Conservation (phyloP, 1,140 invertebrate species). For the Drosophila neocordata region DNA sequence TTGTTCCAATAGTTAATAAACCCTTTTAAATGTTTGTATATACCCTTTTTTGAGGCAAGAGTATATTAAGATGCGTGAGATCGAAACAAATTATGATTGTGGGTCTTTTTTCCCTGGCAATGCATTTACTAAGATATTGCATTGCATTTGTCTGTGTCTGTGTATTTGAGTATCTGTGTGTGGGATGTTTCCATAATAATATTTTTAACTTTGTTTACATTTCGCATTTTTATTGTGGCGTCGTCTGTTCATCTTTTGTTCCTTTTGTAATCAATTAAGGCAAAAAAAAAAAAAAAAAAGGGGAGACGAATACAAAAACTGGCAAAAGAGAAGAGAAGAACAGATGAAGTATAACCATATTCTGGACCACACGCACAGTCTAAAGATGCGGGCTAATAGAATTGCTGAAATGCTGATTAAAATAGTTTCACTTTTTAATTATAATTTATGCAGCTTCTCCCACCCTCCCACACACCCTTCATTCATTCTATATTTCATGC, state of each 20-base stretch:
- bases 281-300: conserved; percentile 31
- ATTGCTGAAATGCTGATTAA: conserved; percentile 79
- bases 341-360: conserved; percentile 17
- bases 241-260: conserved; percentile 63
- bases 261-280: conserved; percentile 74
- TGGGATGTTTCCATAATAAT: conserved; percentile 60
- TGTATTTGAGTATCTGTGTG: conserved; percentile 24
- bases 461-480: not conserved
- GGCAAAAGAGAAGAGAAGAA: conserved; percentile 18
- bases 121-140: conserved; percentile 49
- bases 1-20: no score
- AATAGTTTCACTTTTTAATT: conserved; percentile 81
- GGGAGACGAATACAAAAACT: conserved; percentile 11
- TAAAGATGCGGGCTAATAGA: conserved; percentile 71
- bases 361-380: conserved; percentile 61
- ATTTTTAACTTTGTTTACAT: conserved; percentile 81
- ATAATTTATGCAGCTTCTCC: conserved; percentile 60
- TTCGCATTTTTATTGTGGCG: conserved; percentile 78
- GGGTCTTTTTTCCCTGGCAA: conserved; percentile 39
- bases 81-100: not conserved
- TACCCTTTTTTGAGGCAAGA: conserved; percentile 5
- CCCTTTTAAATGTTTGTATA: no score
- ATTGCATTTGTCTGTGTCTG: not conserved
- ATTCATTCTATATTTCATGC: not conserved
- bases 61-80: not conserved